A percentile compares a stretch with the other conserved stretches of the same genome.
Evolutionary conservation across 35 echinoderm and acorn worm genomes (phyloP).

Genomic region (Heliocidaris erythrogramma): DNA sequence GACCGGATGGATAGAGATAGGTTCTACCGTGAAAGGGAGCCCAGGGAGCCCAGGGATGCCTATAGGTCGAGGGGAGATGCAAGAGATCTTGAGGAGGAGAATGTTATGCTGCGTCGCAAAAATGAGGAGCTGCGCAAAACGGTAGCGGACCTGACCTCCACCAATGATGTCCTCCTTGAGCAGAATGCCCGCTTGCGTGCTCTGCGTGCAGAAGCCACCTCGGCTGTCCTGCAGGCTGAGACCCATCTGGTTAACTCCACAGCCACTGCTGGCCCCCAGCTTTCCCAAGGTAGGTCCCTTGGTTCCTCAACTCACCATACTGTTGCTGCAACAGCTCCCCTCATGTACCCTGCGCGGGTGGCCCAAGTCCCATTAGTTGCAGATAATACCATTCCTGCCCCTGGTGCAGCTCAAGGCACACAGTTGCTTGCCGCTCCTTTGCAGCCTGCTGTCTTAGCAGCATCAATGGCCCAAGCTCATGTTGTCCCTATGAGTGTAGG

Average conservation of each 20-base stretch:
- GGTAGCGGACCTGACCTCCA: slow-evolving; percentile 79
- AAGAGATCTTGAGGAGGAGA: slow-evolving; percentile 89
- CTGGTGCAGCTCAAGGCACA: slow-evolving; percentile 14
- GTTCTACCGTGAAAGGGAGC: slow-evolving; percentile 24
- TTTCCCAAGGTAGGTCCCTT: slow-evolving; percentile 60
- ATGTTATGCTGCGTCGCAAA: slow-evolving; percentile 72
- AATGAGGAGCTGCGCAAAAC: slow-evolving; percentile 87
- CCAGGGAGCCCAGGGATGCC: not conserved
- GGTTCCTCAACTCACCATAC: slow-evolving; percentile 53
- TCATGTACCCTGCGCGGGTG: slow-evolving; percentile 61
- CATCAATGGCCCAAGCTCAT: slow-evolving; percentile 43
- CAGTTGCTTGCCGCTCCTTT: slow-evolving; percentile 37
- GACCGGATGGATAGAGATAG: slow-evolving; percentile 61
- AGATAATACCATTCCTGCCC: slow-evolving; percentile 45
- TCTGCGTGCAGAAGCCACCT: slow-evolving; percentile 55
- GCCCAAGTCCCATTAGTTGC: slow-evolving; percentile 30
- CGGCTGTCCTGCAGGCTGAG: slow-evolving; percentile 71
- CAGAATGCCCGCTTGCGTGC: slow-evolving; percentile 94
- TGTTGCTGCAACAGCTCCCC: slow-evolving; percentile 52
- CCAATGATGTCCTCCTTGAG: slow-evolving; percentile 95
- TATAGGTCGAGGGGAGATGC: slow-evolving; percentile 38
- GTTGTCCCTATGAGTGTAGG: slow-evolving; percentile 26
- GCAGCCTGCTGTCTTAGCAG: slow-evolving; percentile 14
- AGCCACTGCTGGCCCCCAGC: slow-evolving; percentile 35
- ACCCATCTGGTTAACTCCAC: slow-evolving; percentile 75